A percentile compares a stretch with the other conserved stretches of the same genome.
These are phyloP conservation scores for Tachina lurida DNA, from an alignment of 2,888 invertebrate species.

Conservation along the genomic window DNA sequence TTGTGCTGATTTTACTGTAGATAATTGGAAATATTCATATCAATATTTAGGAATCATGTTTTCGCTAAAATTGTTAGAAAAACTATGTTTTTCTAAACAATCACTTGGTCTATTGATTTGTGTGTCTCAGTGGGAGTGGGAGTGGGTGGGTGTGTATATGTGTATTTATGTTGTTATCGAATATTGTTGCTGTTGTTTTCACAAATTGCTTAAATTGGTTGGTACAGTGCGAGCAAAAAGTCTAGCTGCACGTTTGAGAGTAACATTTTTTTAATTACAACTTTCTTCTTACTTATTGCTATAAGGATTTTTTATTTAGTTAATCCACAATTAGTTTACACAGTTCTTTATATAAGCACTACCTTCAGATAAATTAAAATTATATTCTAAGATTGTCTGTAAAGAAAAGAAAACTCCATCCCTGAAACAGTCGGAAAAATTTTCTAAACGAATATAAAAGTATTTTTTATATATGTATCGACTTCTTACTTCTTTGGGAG, in stretches of 20 bases:
- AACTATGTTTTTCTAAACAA: conserved; percentile 59
- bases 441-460: too few relatives aligned
- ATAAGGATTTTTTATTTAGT: too few relatives aligned
- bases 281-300: too few relatives aligned
- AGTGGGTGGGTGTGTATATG: not conserved
- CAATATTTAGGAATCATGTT: conserved; percentile 68
- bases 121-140: conserved; percentile 3
- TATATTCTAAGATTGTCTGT: too few relatives aligned
- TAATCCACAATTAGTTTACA: too few relatives aligned
- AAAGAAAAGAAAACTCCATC: too few relatives aligned
- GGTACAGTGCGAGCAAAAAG: conserved; percentile 45
- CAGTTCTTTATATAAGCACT: too few relatives aligned
- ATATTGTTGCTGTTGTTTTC: conserved; percentile 13
- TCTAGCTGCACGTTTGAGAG: not conserved
- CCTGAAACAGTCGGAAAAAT: too few relatives aligned
- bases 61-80: conserved; percentile 48
- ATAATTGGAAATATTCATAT: conserved; percentile 65
- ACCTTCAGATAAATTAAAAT: too few relatives aligned
- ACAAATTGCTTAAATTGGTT: conserved; percentile 25
- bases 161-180: not conserved
- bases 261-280: not conserved
- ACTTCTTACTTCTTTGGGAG: too few relatives aligned
- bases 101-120: conserved; percentile 67
- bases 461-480: too few relatives aligned
- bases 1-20: conserved; percentile 46